Conservation (phyloP, 2,113 vertebrate species). For the Pachycephala philippinensis region DNA sequence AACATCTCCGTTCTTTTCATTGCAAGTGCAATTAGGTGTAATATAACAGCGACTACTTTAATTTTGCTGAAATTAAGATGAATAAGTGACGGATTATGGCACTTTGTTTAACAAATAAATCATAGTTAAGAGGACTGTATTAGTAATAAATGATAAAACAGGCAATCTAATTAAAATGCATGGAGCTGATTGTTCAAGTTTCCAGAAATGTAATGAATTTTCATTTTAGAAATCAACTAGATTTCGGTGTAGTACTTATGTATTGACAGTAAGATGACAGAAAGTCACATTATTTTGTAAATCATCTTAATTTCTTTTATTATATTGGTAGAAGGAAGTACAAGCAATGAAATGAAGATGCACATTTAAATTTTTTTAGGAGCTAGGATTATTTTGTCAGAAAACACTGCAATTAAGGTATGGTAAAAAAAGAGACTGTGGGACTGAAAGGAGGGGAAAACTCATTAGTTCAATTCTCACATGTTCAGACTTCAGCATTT, state of each 20-base stretch:
- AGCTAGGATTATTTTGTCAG: background rate
- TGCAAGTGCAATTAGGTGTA: slow-evolving; percentile 84
- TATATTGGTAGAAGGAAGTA: background rate
- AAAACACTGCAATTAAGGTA: slow-evolving; percentile 16
- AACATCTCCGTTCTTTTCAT: slow-evolving; percentile 86
- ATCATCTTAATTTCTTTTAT: background rate
- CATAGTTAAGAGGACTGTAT: slow-evolving; percentile 82
- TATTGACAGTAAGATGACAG: slow-evolving; percentile 23
- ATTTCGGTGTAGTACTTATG: background rate
- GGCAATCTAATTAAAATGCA: slow-evolving; percentile 79
- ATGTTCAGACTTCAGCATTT: slow-evolving; percentile 47
- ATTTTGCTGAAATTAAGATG: slow-evolving; percentile 85
- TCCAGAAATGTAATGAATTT: slow-evolving; percentile 68
- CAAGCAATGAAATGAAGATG: background rate
- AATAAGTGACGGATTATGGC: slow-evolving; percentile 82
- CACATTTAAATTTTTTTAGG: background rate
- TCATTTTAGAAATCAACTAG: slow-evolving; percentile 57
- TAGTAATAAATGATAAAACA: slow-evolving; percentile 79
- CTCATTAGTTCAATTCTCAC: slow-evolving; percentile 42
- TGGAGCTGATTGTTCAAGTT: slow-evolving; percentile 69
- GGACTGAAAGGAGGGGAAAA: background rate
- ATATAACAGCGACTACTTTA: slow-evolving; percentile 80
- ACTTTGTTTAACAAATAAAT: slow-evolving; percentile 86
- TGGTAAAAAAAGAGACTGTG: slow-evolving; percentile 13
- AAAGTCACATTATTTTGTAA: background rate